Conservation (phyloP, 2,888 invertebrate genomes). For the Aplocera efformata region DNA sequence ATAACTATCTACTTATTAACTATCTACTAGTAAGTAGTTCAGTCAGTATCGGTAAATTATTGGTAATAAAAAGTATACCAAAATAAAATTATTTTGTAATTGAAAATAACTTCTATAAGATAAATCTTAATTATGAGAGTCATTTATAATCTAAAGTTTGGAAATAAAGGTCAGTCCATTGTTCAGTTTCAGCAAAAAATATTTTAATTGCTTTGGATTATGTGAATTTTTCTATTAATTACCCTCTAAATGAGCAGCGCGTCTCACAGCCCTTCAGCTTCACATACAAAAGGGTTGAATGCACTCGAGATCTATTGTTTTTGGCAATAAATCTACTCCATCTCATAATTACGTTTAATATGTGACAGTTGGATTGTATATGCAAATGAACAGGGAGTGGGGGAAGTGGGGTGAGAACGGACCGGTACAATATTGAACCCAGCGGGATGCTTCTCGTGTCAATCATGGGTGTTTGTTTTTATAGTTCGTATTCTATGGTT, state of each 20-base stretch:
- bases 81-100: too few species aligned
- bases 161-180: constrained; percentile 47
- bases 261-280: constrained; percentile 47
- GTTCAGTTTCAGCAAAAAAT: constrained; percentile 48
- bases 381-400: constrained; percentile 63
- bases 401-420: constrained; percentile 70
- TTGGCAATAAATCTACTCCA: constrained; percentile 74
- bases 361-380: constrained; percentile 75
- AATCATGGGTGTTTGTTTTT: constrained; percentile 22
- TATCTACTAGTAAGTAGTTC: too few species aligned
- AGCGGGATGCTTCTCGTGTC: constrained; percentile 57
- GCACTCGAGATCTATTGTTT: constrained; percentile 64
- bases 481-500: constrained; percentile 1
- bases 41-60: too few species aligned
- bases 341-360: constrained; percentile 75
- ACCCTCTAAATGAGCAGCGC: constrained; percentile 70
- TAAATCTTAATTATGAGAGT: too few species aligned
- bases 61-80: too few species aligned
- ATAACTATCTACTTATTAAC: too few species aligned
- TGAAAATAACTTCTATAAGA: too few species aligned
- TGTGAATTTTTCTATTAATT: constrained; percentile 75
- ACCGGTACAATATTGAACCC: constrained; percentile 58
- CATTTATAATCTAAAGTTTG: constrained; percentile 11
- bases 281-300: constrained; percentile 64
- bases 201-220: constrained; percentile 68